A percentile compares a stretch with the other conserved stretches of the same genome.
These are phyloP conservation scores for Hoplias malabaricus DNA, from an alignment of 2,113 vertebrate species.

Conservation along the genomic window DNA sequence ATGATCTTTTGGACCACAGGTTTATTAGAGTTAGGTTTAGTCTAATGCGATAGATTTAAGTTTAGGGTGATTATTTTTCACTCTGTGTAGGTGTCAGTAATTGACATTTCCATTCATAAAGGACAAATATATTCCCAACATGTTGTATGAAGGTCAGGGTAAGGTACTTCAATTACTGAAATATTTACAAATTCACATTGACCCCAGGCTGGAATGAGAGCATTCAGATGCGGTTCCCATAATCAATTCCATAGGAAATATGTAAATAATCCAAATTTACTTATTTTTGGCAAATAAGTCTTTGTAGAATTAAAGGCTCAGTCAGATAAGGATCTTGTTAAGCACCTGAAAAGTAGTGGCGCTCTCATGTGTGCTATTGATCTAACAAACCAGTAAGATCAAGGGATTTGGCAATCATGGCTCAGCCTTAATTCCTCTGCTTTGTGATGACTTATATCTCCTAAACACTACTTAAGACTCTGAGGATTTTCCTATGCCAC, in stretches of 20 bases:
- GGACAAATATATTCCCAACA: no score
- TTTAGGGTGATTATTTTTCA: no score
- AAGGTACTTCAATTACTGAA: no score
- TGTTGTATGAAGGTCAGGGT: no score
- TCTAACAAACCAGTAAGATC: not conserved
- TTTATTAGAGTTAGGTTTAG: no score
- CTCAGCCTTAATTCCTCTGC: not conserved
- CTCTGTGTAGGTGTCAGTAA: no score
- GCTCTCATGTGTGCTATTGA: not conserved
- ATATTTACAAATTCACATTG: no score
- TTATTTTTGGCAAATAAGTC: not conserved
- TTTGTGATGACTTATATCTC: slow-evolving; percentile 44
- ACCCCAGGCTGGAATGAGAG: no score
- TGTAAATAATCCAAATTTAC: not conserved
- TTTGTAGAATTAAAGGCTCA: not conserved
- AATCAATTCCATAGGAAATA: not conserved
- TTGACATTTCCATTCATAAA: no score
- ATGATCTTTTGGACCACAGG: no score
- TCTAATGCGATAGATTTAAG: no score
- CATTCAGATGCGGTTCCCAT: not conserved
- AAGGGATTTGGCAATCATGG: not conserved
- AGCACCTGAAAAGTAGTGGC: not conserved
- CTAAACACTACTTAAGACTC: slow-evolving; percentile 32
- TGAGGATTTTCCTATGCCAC: slow-evolving; percentile 31
- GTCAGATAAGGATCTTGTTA: not conserved